A percentile compares a stretch with the other conserved stretches of the same genome.
Conservation (phyloP, 2,888 invertebrate genomes). For the Mactromeris polynyma region DNA sequence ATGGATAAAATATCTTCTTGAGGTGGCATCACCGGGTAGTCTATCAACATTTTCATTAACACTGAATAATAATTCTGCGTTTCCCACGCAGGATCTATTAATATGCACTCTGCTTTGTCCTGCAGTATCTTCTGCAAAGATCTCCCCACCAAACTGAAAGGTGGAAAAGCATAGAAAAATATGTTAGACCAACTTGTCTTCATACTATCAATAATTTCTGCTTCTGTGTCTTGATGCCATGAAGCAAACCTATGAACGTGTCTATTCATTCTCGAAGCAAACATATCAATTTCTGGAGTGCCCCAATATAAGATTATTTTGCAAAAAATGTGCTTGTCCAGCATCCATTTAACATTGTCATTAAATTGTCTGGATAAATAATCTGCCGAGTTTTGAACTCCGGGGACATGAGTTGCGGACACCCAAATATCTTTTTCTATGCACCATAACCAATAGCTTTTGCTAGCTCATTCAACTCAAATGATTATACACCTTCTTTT, state of each 20-base stretch:
- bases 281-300: slow-evolving; percentile 41
- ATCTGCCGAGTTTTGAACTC: slow-evolving; percentile 28
- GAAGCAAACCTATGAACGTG: slow-evolving; percentile 34
- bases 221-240: slow-evolving; percentile 49
- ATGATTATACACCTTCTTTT: background rate
- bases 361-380: slow-evolving; percentile 16
- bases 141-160: slow-evolving; percentile 64
- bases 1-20: background rate
- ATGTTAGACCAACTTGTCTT: slow-evolving; percentile 28
- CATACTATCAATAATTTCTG: slow-evolving; percentile 43
- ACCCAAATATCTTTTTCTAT: slow-evolving; percentile 41
- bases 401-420: slow-evolving; percentile 40
- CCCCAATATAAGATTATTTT: slow-evolving; percentile 26
- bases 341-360: slow-evolving; percentile 50
- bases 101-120: slow-evolving; percentile 12
- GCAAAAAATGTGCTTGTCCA: slow-evolving; percentile 24
- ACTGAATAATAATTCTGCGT: slow-evolving; percentile 48
- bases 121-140: slow-evolving; percentile 41
- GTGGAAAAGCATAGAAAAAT: slow-evolving; percentile 55
- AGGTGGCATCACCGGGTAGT: slow-evolving; percentile 27
- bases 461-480: background rate
- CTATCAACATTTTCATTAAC: slow-evolving; percentile 37
- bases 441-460: slow-evolving; percentile 39
- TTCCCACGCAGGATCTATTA: slow-evolving; percentile 51
- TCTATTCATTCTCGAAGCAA: slow-evolving; percentile 51